Percentiles rank a stretch among this genome's conserved stretches.
Evolutionary conservation across 2,888 invertebrate genomes (phyloP).

Genomic region (Lasioglossum morio): DNA sequence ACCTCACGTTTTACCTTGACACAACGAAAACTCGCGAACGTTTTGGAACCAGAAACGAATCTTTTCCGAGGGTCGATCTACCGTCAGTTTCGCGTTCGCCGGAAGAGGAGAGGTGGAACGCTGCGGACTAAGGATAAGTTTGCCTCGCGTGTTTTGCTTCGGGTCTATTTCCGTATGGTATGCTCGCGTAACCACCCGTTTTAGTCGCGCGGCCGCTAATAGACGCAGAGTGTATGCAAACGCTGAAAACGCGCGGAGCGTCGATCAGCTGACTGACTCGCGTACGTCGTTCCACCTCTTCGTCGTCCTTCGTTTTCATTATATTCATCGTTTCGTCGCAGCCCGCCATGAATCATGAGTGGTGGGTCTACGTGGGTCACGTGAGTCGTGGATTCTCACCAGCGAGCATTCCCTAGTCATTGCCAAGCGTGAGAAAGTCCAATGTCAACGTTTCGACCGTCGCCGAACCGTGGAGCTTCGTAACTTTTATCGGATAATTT

Average conservation of each 20-base stretch:
- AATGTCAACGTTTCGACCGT: not conserved
- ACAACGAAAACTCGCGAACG: not conserved
- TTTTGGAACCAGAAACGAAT: not conserved
- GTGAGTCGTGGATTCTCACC: not conserved
- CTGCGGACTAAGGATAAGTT: conserved; percentile 55
- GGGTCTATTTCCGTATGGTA: conserved; percentile 77
- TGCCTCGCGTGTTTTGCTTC: conserved; percentile 74
- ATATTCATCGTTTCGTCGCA: not conserved
- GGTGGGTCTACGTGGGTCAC: not conserved
- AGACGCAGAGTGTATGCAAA: conserved; percentile 60
- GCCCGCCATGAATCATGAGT: not conserved
- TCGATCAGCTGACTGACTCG: conserved; percentile 66
- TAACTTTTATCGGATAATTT: not conserved
- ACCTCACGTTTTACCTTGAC: too few relatives aligned
- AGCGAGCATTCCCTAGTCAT: not conserved
- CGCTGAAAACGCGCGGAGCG: conserved; percentile 37
- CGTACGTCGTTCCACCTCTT: not conserved
- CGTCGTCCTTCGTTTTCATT: not conserved
- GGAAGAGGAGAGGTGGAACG: conserved; percentile 14
- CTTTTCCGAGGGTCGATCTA: not conserved
- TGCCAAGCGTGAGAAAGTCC: not conserved
- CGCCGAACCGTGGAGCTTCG: not conserved
- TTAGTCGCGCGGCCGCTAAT: conserved; percentile 75
- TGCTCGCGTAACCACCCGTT: conserved; percentile 79
- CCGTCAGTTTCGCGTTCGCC: not conserved